Evolutionary conservation across 2,113 vertebrate genomes (phyloP), one percentile per base, ranked within the genome.

Genomic region (Chionis minor): DNA sequence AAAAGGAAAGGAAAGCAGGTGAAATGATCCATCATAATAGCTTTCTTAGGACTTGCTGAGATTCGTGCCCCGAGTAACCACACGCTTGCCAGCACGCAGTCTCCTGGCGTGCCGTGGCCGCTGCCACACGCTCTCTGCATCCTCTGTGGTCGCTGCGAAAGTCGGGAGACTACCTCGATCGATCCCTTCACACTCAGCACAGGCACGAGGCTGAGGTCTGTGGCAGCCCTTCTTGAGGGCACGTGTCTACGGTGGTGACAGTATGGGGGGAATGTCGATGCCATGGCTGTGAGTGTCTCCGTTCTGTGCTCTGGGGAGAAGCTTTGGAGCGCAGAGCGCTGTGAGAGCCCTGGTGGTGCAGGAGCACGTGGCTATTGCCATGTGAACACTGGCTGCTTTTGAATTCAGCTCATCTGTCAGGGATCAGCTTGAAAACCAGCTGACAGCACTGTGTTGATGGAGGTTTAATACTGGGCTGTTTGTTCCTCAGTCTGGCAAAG

Each of bases 61-160:
- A 4, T 28, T 92, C 0, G 0, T 79, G n/a, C 14, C 10, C 30
- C 12, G 14, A 30, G 51, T 52, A 70, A 5, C 20, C 33, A 20
- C 0, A 0, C 58, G 24, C 21, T 73, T 92, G 55, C 24, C 27
- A 47, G 33, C 33, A 18, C 9, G 3, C 17, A 7, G 28, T 52
- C 55, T 61, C 21, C 73, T 54, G 67, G 32, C 28, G 0, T 42
- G 49, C 7, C 0, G 2, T 65, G 71, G 52, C 40, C 5, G 0
- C 21, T 44, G 10, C 30, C 73, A 58, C 9, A 23, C 2, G 5
- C 18, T 66, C 33, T 71, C 40, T 1, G 1, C 58, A n/a, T 62
- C 47, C 22, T 73, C 11, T 38, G 21, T 9, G 33, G 33, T 47
- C 47, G 14, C 58, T 71, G 8, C 52, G 30, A 30, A 58, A 67